Evolutionary conservation across 2,797 vertebrate genomes (phyloP).

Genomic region (Vespertilio murinus): DNA sequence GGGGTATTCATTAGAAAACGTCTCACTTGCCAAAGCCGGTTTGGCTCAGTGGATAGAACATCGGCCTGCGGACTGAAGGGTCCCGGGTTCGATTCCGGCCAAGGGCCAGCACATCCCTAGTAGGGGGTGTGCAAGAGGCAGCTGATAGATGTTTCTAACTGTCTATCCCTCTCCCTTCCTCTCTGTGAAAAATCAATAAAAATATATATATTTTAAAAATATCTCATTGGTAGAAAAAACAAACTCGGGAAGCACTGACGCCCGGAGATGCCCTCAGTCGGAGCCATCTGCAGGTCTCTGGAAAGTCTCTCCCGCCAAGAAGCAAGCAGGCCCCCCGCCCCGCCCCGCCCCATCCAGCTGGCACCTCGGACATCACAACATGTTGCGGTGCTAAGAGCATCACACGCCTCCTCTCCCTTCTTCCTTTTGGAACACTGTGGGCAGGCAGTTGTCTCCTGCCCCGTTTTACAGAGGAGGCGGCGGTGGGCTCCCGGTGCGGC

Average conservation of each 20-base stretch:
- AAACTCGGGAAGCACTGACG: background rate
- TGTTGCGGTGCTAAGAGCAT: background rate
- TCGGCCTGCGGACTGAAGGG: too few relatives aligned
- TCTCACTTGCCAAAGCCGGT: background rate
- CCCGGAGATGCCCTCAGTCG: background rate
- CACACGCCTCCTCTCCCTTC: background rate
- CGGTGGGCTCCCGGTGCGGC: background rate
- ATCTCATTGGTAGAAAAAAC: slow-evolving; percentile 32
- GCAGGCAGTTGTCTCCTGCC: background rate
- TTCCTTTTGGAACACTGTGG: background rate
- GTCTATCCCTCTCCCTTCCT: too few relatives aligned
- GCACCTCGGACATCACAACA: background rate
- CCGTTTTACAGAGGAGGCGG: background rate
- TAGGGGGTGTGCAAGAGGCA: too few relatives aligned
- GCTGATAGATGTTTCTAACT: too few relatives aligned
- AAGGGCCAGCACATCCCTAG: too few relatives aligned
- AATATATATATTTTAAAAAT: background rate
- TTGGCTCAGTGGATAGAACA: too few relatives aligned
- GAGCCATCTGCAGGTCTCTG: background rate
- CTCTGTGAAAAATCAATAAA: too few relatives aligned
- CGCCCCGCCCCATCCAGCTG: background rate
- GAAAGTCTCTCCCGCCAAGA: background rate
- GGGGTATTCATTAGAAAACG: background rate
- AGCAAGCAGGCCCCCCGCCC: background rate
- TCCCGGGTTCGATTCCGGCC: too few relatives aligned